phyloP scores from a whole-genome alignment of 2,113 vertebrate genomes.

The Machaerirhynchus nigripectus region DNA sequence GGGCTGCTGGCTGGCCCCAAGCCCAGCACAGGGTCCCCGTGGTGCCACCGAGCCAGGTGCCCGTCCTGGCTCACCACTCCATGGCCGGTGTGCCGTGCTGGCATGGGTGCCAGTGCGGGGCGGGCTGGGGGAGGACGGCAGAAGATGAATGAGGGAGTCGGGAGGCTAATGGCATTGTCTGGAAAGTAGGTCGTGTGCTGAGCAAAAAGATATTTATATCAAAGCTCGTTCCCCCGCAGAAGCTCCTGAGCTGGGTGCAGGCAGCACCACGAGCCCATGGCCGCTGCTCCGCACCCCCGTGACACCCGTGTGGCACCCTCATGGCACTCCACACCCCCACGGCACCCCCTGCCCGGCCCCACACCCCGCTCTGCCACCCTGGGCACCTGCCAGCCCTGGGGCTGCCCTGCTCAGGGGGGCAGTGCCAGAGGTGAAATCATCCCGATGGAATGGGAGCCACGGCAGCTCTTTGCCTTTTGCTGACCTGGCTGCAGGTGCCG shows the following conservation, averaged over 20 bases:
- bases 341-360: background rate
- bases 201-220: conserved; percentile 65
- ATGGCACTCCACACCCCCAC: background rate
- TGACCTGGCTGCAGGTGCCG: background rate
- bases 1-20: background rate
- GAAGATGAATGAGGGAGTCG: conserved; percentile 55
- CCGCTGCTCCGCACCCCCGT: background rate
- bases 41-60: background rate
- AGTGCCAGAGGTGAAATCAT: background rate
- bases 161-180: conserved; percentile 62
- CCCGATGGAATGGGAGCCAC: fast-evolving
- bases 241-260: background rate
- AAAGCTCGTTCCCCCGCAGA: conserved; percentile 35
- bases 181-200: conserved; percentile 69
- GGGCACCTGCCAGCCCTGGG: fast-evolving
- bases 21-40: background rate
- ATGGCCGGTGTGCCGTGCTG: fast-evolving
- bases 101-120: background rate
- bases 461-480: background rate
- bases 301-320: background rate
- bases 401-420: background rate
- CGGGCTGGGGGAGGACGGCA: background rate
- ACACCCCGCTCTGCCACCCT: background rate
- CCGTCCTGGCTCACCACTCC: background rate
- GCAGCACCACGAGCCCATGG: background rate